Evolutionary conservation across 2,113 vertebrate genomes (phyloP).

Genomic region (Nansenia antarctica): DNA sequence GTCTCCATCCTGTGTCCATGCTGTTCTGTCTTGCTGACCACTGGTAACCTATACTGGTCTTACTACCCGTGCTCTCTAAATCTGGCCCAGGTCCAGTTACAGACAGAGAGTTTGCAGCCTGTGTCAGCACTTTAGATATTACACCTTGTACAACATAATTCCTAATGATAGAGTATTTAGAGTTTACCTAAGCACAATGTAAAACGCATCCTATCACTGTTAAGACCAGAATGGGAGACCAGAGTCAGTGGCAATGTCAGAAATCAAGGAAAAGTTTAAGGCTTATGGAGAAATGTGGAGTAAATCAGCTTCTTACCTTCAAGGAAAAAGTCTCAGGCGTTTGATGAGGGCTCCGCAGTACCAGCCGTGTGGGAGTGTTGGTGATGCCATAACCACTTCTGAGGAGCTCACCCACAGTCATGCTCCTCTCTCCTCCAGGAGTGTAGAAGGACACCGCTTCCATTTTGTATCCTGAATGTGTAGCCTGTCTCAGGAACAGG

Average conservation of each 20-base stretch:
- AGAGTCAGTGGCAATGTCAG: background rate
- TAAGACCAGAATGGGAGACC: background rate
- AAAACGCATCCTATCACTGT: too few species aligned
- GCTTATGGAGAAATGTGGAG: background rate
- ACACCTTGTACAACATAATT: too few species aligned
- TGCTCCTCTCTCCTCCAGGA: constrained; percentile 49
- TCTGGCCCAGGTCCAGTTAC: too few species aligned
- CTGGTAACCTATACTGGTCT: too few species aligned
- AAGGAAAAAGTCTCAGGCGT: constrained; percentile 54
- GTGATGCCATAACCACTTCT: constrained; percentile 60
- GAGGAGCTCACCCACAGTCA: constrained; percentile 57
- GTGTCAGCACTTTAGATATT: too few species aligned
- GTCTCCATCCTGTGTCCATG: too few species aligned
- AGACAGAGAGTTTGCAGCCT: too few species aligned
- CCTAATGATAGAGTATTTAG: too few species aligned
- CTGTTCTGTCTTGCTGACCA: too few species aligned
- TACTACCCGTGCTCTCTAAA: too few species aligned
- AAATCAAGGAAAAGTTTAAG: too few species aligned
- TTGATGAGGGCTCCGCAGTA: constrained; percentile 51
- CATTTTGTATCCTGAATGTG: constrained; percentile 42
- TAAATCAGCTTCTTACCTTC: constrained; percentile 48
- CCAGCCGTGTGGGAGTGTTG: constrained; percentile 55
- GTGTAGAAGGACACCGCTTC: constrained; percentile 62
- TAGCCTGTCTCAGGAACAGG: constrained; percentile 9
- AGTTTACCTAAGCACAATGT: too few species aligned